Conservation (phyloP, 2,888 invertebrate genomes). For the Celastrina argiolus region DNA sequence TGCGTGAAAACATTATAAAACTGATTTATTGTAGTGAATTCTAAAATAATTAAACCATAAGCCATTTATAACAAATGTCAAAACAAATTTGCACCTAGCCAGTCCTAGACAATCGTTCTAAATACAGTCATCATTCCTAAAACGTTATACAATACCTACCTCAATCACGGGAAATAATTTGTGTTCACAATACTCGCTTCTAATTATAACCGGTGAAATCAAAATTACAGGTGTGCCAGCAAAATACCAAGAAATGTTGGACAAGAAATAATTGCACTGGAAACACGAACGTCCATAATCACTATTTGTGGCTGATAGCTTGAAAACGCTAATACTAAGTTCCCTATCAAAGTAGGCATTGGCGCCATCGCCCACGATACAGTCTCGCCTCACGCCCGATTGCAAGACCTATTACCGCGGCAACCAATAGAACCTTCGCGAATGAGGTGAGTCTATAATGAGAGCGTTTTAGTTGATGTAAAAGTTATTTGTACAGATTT, state of each 20-base stretch:
- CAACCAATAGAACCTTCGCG: slow-evolving; percentile 30
- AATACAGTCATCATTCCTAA: slow-evolving; percentile 4
- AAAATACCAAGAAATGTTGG: slow-evolving; percentile 34
- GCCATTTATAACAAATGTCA: background rate
- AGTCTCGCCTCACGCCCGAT: slow-evolving; percentile 38
- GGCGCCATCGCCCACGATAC: slow-evolving; percentile 48
- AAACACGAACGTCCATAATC: slow-evolving; percentile 54
- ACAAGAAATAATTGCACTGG: slow-evolving; percentile 54
- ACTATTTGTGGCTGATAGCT: slow-evolving; percentile 51
- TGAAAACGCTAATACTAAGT: slow-evolving; percentile 41
- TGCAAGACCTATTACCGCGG: slow-evolving; percentile 40
- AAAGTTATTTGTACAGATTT: background rate
- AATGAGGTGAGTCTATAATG: slow-evolving; percentile 15
- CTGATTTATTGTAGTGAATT: background rate
- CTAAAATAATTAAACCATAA: background rate
- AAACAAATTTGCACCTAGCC: background rate
- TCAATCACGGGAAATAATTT: slow-evolving; percentile 11
- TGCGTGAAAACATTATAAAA: background rate
- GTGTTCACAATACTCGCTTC: slow-evolving; percentile 26
- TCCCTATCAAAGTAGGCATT: slow-evolving; percentile 41
- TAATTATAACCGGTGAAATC: slow-evolving; percentile 30
- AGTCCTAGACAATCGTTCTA: background rate
- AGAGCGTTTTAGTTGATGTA: slow-evolving; percentile 1
- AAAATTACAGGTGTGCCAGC: slow-evolving; percentile 30
- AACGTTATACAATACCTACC: slow-evolving; percentile 1